phyloP scores from a whole-genome alignment of 2,113 vertebrate genomes.

The Jacana jacana region DNA sequence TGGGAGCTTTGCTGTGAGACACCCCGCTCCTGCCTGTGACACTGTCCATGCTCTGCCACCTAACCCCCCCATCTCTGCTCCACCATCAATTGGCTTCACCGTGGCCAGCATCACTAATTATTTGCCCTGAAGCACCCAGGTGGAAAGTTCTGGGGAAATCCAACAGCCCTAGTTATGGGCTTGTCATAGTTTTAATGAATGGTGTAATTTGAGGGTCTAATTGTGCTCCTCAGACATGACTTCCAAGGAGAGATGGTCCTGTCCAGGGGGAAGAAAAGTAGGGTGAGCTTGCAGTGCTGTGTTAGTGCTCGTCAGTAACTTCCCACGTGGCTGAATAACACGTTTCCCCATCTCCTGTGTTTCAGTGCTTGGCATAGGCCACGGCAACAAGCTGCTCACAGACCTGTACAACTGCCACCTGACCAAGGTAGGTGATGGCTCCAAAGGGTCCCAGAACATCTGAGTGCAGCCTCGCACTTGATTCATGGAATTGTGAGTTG shows the following conservation, averaged over 20 bases:
- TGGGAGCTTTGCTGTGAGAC: neutral
- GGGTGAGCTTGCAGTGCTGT: accelerated
- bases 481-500: too few relatives aligned
- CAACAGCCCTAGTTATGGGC: neutral
- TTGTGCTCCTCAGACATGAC: neutral
- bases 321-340: neutral
- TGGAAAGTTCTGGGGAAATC: neutral
- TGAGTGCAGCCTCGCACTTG: accelerated
- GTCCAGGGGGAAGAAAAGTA: neutral
- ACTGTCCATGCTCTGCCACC: accelerated
- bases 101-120: neutral
- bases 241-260: neutral
- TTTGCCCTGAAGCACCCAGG: neutral
- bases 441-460: accelerated
- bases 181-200: neutral
- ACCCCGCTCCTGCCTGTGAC: neutral
- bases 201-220: neutral
- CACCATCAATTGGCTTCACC: accelerated
- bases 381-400: constrained; percentile 77
- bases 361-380: constrained; percentile 87
- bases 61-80: accelerated
- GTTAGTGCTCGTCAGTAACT: neutral
- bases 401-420: constrained; percentile 78
- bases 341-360: neutral
- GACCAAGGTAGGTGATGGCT: constrained; percentile 79